These are phyloP conservation scores for Scopus umbretta DNA, from an alignment of 2,113 vertebrate species.

Conservation along the genomic window DNA sequence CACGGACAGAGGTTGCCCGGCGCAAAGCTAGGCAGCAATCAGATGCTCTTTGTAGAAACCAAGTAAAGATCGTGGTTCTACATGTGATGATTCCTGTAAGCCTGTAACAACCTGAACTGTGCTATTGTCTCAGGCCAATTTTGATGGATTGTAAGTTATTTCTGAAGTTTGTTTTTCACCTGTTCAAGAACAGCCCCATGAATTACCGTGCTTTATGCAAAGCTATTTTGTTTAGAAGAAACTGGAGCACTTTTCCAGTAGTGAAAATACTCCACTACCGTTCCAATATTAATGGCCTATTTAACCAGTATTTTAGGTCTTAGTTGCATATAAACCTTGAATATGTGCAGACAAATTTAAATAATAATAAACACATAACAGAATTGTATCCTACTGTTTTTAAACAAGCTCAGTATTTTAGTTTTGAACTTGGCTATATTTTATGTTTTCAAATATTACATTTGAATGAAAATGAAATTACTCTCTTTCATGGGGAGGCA, in stretches of 20 bases:
- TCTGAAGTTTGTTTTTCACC: background rate
- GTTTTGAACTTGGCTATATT: background rate
- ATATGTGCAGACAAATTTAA: background rate
- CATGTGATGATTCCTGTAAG: background rate
- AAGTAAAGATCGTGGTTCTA: background rate
- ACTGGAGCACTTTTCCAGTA: background rate
- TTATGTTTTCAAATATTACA: background rate
- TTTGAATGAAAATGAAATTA: background rate
- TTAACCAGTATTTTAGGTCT: background rate
- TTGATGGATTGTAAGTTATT: background rate
- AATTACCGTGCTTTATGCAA: background rate
- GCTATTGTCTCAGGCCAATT: background rate
- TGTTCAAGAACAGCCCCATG: background rate
- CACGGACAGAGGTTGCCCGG: background rate
- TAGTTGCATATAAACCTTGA: background rate
- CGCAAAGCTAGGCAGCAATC: background rate
- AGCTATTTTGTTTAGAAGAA: background rate
- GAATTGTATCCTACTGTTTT: background rate
- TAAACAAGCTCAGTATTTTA: background rate
- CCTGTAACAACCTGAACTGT: background rate
- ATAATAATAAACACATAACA: background rate
- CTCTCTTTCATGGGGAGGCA: background rate
- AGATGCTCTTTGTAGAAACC: background rate
- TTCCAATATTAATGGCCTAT: background rate
- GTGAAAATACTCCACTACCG: background rate